These are phyloP conservation scores for Drosophila picticornis DNA, from an alignment of 2,888 invertebrate species.

Conservation along the genomic window DNA sequence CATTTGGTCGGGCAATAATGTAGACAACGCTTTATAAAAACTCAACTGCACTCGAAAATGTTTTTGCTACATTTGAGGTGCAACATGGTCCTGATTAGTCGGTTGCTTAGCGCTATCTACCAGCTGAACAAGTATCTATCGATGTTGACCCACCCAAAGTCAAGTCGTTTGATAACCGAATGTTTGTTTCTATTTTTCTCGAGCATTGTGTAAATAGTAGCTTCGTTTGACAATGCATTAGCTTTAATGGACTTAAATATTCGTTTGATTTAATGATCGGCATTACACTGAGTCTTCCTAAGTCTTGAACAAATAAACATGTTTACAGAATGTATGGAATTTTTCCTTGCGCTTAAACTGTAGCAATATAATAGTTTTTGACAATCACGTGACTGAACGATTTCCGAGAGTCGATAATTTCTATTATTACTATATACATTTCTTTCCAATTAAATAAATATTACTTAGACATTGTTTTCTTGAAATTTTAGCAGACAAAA, in stretches of 20 bases:
- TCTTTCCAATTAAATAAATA: not conserved
- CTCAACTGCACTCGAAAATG: slow-evolving; percentile 27
- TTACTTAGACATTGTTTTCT: not conserved
- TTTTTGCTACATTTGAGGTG: slow-evolving; percentile 23
- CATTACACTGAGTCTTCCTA: slow-evolving; percentile 25
- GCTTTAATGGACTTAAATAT: slow-evolving; percentile 10
- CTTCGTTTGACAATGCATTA: slow-evolving; percentile 11
- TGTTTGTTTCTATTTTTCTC: slow-evolving; percentile 20
- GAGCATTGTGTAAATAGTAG: slow-evolving; percentile 28
- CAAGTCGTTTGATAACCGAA: slow-evolving; percentile 46
- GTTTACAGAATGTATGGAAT: slow-evolving; percentile 36
- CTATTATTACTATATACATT: not conserved
- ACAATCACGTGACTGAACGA: not conserved
- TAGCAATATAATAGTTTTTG: not conserved
- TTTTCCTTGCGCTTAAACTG: slow-evolving; percentile 20
- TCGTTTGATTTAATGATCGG: slow-evolving; percentile 8
- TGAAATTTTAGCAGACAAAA: not conserved
- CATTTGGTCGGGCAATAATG: slow-evolving; percentile 34
- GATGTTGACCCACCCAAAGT: slow-evolving; percentile 20
- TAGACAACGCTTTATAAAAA: slow-evolving; percentile 64
- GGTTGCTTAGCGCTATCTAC: not conserved
- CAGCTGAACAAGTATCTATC: slow-evolving; percentile 21
- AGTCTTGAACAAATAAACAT: slow-evolving; percentile 56
- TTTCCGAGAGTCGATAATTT: too few relatives aligned
- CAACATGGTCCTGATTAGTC: slow-evolving; percentile 31